Base-by-base conservation (phyloP, 2,888 invertebrate genomes). In the Leuctra nigra region DNA sequence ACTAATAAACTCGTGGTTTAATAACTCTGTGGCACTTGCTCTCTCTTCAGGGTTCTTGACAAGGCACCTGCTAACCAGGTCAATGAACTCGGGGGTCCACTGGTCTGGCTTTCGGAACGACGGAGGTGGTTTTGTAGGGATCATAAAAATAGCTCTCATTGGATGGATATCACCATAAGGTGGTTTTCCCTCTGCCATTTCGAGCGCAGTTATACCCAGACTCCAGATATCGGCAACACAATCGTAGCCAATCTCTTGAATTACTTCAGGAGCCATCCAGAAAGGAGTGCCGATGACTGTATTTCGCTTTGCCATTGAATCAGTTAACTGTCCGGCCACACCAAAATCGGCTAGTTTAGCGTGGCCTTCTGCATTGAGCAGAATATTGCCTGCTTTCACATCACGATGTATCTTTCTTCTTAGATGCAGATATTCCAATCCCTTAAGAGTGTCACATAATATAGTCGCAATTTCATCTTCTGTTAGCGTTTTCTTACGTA, bases 191-290 rank as follows among this genome's bases (percentile, higher is more conserved):
- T 99, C 99, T 0, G 98, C 98, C 97, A 99, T 97, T 80, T 99
- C 99, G 56, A 99, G 78, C 38, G 97, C 97, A 13, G 99, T 99
- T 68, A 99, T 99, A 62, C 91, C 91, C 61, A 91, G 76, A 66
- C 95, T 95, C 98, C 98, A 99, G 69, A 99, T 97, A 75, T 99
- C 99, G 0, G 98, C 98, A 33, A 94, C 95, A 75, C 96, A 97
- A 76, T 98, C 97, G 73, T 99, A 98, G 11, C 98, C 98, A 63
- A 98, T 97, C 78, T 99, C 98, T 75, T 98, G 96, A 67, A 99
- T 99, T 54, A 96, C 93, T 73, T 90, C 91, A 0, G 96, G 96
- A 2, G 96, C 95, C 97, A 97, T 97, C 97, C 97, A 95, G 74
- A 94, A 95, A 23, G 93, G 93, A 0, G 93, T 94, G 48, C 96